Conservation (phyloP, 2,113 vertebrate genomes). For the Gallinago jamesoni region DNA sequence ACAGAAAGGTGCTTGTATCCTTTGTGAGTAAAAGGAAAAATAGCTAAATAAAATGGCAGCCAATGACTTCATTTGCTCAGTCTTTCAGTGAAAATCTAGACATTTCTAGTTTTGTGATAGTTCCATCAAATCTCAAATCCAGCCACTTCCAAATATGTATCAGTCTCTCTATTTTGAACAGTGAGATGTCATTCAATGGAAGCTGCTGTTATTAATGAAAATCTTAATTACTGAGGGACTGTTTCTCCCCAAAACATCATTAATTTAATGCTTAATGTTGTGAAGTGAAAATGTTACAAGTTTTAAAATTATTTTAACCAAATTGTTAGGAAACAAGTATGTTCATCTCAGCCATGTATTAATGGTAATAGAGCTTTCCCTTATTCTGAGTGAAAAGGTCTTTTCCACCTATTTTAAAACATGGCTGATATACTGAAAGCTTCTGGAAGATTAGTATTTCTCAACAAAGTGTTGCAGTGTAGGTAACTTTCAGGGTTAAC, state of each 20-base stretch:
- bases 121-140: not conserved
- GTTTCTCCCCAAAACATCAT: not conserved
- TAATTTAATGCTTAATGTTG: not conserved
- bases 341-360: fast-evolving
- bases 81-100: not conserved
- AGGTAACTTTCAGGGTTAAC: not conserved
- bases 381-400: not conserved
- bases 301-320: not conserved
- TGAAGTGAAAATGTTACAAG: not conserved
- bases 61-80: not conserved
- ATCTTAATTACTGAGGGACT: not conserved
- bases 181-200: not conserved
- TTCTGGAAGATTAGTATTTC: not conserved
- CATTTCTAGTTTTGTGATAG: not conserved
- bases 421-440: fast-evolving
- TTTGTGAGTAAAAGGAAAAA: not conserved
- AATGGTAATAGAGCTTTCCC: not conserved
- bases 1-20: not conserved
- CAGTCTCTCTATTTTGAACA: not conserved
- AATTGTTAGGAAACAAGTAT: not conserved
- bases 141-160: not conserved
- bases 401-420: not conserved
- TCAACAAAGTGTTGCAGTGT: not conserved
- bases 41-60: not conserved
- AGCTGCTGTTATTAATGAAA: not conserved